These are phyloP conservation scores for Buathra laborator DNA, from an alignment of 2,888 invertebrate genomes.

Conservation along the genomic window DNA sequence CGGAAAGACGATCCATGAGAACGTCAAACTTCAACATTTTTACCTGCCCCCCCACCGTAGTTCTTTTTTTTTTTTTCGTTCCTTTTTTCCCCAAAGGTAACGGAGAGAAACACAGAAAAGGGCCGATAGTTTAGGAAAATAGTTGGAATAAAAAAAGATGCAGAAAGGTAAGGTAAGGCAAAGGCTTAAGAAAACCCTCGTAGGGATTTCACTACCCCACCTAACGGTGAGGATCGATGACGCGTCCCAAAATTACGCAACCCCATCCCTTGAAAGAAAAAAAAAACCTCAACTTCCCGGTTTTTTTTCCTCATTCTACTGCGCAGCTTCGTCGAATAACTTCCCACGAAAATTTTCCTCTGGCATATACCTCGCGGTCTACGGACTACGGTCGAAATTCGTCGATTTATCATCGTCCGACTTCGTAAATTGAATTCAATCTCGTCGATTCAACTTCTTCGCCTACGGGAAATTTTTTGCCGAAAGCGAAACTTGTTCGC, in stretches of 20 bases:
- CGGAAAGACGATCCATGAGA: slow-evolving; percentile 78
- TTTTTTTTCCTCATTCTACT: slow-evolving; percentile 47
- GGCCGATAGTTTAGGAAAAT: slow-evolving; percentile 66
- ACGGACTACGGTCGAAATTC: background rate
- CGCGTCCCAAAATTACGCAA: slow-evolving; percentile 79
- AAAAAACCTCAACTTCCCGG: slow-evolving; percentile 57
- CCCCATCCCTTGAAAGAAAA: slow-evolving; percentile 75
- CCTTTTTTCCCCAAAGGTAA: slow-evolving; percentile 1
- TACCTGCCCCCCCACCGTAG: slow-evolving; percentile 77
- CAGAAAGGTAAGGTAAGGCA: slow-evolving; percentile 66
- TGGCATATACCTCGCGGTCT: slow-evolving; percentile 42
- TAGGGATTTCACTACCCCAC: slow-evolving; percentile 71
- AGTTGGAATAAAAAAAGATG: slow-evolving; percentile 71
- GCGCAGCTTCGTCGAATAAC: slow-evolving; percentile 28
- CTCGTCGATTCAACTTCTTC: background rate
- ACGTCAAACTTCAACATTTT: slow-evolving; percentile 75
- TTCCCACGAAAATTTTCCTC: slow-evolving; percentile 66
- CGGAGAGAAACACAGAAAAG: slow-evolving; percentile 71
- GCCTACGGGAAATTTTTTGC: background rate
- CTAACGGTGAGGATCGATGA: slow-evolving; percentile 76
- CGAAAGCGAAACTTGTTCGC: background rate
- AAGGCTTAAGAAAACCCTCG: slow-evolving; percentile 78
- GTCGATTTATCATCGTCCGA: slow-evolving; percentile 48
- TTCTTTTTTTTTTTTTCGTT: slow-evolving; percentile 63
- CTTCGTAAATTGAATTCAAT: background rate